phyloP scores from a whole-genome alignment of 30 jellyfish, hydroid and myxozoan genomes.

The Aurelia sp. region DNA sequence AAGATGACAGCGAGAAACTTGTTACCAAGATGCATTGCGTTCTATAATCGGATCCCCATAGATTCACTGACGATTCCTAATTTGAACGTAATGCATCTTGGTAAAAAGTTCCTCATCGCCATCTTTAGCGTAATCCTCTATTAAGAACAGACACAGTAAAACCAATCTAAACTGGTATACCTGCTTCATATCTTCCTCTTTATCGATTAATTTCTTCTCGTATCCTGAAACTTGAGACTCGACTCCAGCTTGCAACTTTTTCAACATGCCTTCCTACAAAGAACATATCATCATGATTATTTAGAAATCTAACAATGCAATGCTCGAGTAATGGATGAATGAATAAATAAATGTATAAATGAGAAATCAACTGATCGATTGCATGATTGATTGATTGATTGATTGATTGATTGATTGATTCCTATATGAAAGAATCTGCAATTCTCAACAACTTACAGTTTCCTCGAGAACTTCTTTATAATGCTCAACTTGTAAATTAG shows the following conservation, averaged over 20 bases:
- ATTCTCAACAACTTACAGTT: slow-evolving; percentile 51
- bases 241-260: slow-evolving; percentile 81
- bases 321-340: not conserved
- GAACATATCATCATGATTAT: not conserved
- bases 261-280: slow-evolving; percentile 86
- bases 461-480: slow-evolving; percentile 84
- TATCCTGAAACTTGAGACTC: slow-evolving; percentile 90
- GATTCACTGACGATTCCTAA: too few relatives aligned
- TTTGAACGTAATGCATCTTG: too few relatives aligned
- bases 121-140: too few relatives aligned
- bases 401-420: not conserved
- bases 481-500: slow-evolving; percentile 62
- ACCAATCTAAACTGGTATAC: not conserved
- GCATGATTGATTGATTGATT: not conserved
- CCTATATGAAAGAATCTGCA: not conserved
- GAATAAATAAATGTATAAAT: not conserved
- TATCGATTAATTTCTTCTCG: slow-evolving; percentile 73
- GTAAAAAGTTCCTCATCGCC: too few relatives aligned
- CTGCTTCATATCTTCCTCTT: slow-evolving; percentile 72
- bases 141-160: too few relatives aligned
- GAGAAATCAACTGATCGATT: not conserved
- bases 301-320: not conserved
- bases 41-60: too few relatives aligned
- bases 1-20: too few relatives aligned
- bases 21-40: too few relatives aligned